A percentile compares a stretch with the other conserved stretches of the same genome.
These are phyloP conservation scores for Tachyglossus aculeatus DNA, from an alignment of 2,797 vertebrate species.

Conservation along the genomic window DNA sequence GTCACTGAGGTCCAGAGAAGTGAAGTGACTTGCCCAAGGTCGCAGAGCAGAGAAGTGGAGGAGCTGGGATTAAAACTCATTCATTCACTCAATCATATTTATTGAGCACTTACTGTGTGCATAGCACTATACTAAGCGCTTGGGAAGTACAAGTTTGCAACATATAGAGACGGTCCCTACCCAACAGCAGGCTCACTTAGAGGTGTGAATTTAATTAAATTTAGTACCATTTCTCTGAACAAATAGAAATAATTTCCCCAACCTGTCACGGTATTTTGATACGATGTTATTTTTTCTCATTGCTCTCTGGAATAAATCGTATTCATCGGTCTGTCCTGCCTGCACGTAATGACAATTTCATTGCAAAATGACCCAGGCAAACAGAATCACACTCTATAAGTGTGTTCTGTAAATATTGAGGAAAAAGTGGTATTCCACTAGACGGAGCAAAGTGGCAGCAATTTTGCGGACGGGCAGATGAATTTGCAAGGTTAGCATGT, in stretches of 20 bases:
- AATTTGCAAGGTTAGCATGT: conserved; percentile 30
- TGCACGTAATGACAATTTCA: neutral
- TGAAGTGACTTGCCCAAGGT: too few relatives aligned
- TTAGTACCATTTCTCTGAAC: conserved; percentile 8
- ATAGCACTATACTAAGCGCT: too few relatives aligned
- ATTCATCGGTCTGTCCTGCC: neutral
- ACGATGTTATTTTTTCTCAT: neutral
- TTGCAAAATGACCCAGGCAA: neutral
- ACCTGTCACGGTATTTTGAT: neutral
- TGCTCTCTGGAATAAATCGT: neutral
- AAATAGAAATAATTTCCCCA: conserved; percentile 10
- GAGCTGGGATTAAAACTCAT: too few relatives aligned
- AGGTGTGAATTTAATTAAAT: conserved; percentile 10
- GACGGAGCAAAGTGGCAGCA: conserved; percentile 76
- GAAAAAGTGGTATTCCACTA: conserved; percentile 71
- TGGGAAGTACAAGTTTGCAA: too few relatives aligned
- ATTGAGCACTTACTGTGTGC: too few relatives aligned
- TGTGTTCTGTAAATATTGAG: conserved; percentile 25
- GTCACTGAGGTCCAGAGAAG: too few relatives aligned
- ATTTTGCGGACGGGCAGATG: conserved; percentile 43
- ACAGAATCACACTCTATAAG: neutral
- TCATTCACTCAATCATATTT: too few relatives aligned
- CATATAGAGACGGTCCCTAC: too few relatives aligned
- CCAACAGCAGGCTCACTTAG: too few relatives aligned
- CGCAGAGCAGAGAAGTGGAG: too few relatives aligned